These are phyloP conservation scores for Zaprionus kolodkinae DNA, from an alignment of 1,140 invertebrate genomes.

Conservation along the genomic window DNA sequence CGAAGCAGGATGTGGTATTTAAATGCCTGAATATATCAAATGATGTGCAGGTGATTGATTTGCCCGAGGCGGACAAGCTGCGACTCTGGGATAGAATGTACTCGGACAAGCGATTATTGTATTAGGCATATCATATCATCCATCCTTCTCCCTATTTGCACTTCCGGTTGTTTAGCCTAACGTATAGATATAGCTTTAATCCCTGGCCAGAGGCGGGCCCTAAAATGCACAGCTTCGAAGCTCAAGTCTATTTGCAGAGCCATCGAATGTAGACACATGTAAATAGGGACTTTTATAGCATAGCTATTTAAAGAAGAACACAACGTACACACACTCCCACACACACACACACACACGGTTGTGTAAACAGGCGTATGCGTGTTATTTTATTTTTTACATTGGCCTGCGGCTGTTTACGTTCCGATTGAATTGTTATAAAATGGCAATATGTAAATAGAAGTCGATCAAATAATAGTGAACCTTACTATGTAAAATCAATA, in stretches of 20 bases:
- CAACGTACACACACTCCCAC: constrained; percentile 1
- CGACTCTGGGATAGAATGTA: constrained; percentile 84
- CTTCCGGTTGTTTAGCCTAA: constrained; percentile 14
- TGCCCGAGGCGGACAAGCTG: constrained; percentile 85
- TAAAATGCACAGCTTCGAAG: constrained; percentile 60
- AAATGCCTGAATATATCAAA: constrained; percentile 85
- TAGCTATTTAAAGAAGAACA: constrained; percentile 36
- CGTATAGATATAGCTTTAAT: constrained; percentile 43
- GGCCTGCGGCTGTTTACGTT: constrained; percentile 32
- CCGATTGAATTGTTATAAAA: constrained; percentile 32
- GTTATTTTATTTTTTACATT: constrained; percentile 7
- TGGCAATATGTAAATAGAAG: constrained; percentile 39
- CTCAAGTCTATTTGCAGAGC: constrained; percentile 28
- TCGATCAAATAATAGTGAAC: constrained; percentile 10
- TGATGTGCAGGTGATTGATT: constrained; percentile 81
- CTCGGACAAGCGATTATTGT: constrained; percentile 55
- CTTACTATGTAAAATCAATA: constrained; percentile 7
- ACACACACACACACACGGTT: constrained; percentile 8
- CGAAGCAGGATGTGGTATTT: constrained; percentile 62
- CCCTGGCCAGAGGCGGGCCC: constrained; percentile 51
- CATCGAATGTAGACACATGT: constrained; percentile 63
- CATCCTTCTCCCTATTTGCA: not conserved
- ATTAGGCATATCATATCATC: constrained; percentile 41
- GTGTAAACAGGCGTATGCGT: constrained; percentile 22
- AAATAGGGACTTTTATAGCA: constrained; percentile 63